Conservation (phyloP, 2,113 vertebrate genomes). For the Apus apus region DNA sequence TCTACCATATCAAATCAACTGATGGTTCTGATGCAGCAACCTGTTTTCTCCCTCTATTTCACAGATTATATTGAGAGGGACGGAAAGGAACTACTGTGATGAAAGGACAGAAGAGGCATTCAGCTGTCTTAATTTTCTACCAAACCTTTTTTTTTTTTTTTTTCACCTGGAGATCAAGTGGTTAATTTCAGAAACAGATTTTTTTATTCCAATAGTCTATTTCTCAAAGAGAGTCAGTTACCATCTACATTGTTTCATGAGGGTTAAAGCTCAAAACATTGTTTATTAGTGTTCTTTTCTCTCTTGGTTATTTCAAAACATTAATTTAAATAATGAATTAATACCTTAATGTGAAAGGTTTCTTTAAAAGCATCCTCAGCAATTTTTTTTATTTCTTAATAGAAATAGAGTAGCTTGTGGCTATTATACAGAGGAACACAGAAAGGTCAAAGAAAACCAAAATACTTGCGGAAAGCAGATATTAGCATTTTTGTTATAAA, state of each 20-base stretch:
- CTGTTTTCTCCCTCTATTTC: constrained; percentile 24
- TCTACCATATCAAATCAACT: background rate
- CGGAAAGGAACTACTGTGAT: background rate
- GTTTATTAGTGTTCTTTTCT: background rate
- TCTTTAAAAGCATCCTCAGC: background rate
- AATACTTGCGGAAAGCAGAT: background rate
- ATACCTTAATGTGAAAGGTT: background rate
- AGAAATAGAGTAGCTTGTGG: background rate
- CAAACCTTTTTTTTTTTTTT: too few relatives aligned
- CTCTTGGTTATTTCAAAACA: background rate
- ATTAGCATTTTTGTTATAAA: background rate
- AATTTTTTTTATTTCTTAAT: background rate
- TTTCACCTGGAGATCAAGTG: background rate
- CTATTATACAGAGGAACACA: background rate
- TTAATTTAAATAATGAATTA: background rate
- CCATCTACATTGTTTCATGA: background rate
- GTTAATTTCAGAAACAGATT: background rate
- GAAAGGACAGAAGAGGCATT: constrained; percentile 9
- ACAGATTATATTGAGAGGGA: background rate
- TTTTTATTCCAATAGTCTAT: background rate
- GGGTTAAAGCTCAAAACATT: background rate
- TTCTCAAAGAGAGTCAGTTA: background rate
- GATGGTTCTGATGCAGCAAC: background rate
- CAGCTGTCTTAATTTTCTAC: background rate
- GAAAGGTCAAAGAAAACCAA: background rate